A percentile compares a stretch with the other conserved stretches of the same genome.
Conservation (phyloP, 2,888 invertebrate genomes). For the Morinoia aosen region DNA sequence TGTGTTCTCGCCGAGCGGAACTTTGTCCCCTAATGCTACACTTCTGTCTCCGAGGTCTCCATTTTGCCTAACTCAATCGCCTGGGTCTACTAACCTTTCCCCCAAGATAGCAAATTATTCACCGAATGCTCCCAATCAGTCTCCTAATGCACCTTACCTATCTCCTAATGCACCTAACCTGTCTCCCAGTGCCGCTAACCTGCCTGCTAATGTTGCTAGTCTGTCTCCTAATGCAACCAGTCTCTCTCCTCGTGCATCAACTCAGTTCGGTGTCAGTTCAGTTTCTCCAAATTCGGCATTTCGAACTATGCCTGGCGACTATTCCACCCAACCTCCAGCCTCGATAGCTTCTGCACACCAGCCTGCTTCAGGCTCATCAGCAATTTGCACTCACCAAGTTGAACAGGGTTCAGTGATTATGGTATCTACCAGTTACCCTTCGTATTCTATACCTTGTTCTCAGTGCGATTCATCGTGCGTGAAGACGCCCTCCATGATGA, state of each 20-base stretch:
- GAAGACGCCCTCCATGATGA: not conserved
- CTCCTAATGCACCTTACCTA: not conserved
- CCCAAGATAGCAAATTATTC: not conserved
- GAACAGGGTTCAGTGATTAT: not conserved
- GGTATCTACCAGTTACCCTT: not conserved
- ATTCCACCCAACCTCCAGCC: not conserved
- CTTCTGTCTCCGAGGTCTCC: constrained; percentile 22
- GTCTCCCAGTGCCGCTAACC: not conserved
- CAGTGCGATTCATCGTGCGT: constrained; percentile 13
- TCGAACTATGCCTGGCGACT: not conserved
- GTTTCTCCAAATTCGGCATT: not conserved
- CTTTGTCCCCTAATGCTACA: constrained; percentile 13
- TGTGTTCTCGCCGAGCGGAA: not conserved
- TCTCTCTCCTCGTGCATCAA: not conserved
- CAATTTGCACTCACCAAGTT: not conserved
- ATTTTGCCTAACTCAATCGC: not conserved
- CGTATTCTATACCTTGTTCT: constrained; percentile 32
- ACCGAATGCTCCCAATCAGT: not conserved
- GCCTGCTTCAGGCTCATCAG: not conserved
- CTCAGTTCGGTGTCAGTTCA: not conserved
- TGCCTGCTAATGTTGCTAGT: not conserved
- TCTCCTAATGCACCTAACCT: not conserved
- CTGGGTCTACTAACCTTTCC: not conserved
- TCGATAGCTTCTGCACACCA: not conserved
- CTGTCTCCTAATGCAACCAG: not conserved